phyloP scores from a whole-genome alignment of 2,797 vertebrate genomes.

The Intellagama lesueurii region DNA sequence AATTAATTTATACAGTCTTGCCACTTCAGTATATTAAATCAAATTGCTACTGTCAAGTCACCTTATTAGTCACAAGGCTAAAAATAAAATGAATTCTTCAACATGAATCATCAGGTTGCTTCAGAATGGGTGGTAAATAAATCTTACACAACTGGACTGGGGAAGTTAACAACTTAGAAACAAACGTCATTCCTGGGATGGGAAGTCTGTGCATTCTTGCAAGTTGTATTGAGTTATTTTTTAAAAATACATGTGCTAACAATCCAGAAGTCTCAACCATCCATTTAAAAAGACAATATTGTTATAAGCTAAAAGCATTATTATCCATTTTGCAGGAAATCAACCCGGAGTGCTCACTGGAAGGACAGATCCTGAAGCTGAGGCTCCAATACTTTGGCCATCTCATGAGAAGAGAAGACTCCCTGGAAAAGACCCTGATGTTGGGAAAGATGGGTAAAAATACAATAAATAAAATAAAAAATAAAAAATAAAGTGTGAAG shows the following conservation, averaged over 20 bases:
- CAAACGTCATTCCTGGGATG: constrained; percentile 39
- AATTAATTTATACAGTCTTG: constrained; percentile 21
- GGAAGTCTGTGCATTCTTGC: neutral
- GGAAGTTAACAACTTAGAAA: neutral
- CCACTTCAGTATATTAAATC: constrained; percentile 44
- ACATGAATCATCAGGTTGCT: constrained; percentile 46
- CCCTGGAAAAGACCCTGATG: too few relatives aligned
- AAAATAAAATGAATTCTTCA: constrained; percentile 58
- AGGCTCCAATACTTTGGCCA: too few relatives aligned
- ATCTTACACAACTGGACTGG: constrained; percentile 11
- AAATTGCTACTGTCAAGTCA: constrained; percentile 44
- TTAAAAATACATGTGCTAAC: neutral
- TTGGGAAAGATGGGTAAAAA: too few relatives aligned
- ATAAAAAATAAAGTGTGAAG: too few relatives aligned
- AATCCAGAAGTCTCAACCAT: neutral
- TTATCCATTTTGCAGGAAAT: too few relatives aligned
- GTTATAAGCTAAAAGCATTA: neutral
- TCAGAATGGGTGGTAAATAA: constrained; percentile 55
- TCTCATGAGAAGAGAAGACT: too few relatives aligned
- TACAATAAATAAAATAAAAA: too few relatives aligned
- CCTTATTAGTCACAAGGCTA: constrained; percentile 19
- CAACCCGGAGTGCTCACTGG: too few relatives aligned
- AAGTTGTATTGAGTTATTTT: neutral
- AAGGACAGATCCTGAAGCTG: too few relatives aligned
- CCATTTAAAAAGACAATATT: constrained; percentile 5